phyloP scores from a whole-genome alignment of 2,113 vertebrate genomes.

The Gasterosteus aculeatus region DNA sequence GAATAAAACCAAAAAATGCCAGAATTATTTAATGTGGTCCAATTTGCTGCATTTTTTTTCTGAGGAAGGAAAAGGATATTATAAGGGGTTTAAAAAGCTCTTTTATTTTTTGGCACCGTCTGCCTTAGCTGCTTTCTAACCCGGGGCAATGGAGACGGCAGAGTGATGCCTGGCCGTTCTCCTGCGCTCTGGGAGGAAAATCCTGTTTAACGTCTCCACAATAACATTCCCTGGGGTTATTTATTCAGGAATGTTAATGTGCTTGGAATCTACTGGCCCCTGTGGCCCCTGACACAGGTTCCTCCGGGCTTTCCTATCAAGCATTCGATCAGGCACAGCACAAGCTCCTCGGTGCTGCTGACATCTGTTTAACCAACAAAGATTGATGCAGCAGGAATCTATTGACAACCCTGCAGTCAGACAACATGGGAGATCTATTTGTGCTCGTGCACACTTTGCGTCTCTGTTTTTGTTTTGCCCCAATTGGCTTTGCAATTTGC shows the following conservation, averaged over 20 bases:
- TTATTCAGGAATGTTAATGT: constrained; percentile 79
- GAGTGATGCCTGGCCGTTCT: constrained; percentile 60
- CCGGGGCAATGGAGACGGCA: constrained; percentile 48
- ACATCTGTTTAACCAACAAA: constrained; percentile 63
- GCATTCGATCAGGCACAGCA: constrained; percentile 55
- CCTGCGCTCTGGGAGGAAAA: constrained; percentile 66
- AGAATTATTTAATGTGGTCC: constrained; percentile 9
- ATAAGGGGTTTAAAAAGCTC: constrained; percentile 21
- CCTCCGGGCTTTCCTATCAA: constrained; percentile 69
- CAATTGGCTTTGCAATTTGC: constrained; percentile 1
- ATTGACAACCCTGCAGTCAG: constrained; percentile 42
- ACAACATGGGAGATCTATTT: background rate
- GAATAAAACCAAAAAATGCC: background rate
- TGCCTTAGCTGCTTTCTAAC: constrained; percentile 38
- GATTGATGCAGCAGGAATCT: constrained; percentile 53
- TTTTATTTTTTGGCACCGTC: constrained; percentile 23
- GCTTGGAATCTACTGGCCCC: constrained; percentile 62
- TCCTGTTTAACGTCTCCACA: constrained; percentile 74
- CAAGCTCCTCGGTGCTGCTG: constrained; percentile 47
- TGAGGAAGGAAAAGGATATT: constrained; percentile 11
- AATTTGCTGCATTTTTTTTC: constrained; percentile 4
- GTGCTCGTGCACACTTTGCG: background rate
- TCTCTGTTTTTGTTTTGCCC: constrained; percentile 19
- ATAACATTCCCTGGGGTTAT: constrained; percentile 71
- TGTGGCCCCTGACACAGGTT: constrained; percentile 63